Conservation (phyloP, 1,140 invertebrate species). For the Rhagoletis pomonella region DNA sequence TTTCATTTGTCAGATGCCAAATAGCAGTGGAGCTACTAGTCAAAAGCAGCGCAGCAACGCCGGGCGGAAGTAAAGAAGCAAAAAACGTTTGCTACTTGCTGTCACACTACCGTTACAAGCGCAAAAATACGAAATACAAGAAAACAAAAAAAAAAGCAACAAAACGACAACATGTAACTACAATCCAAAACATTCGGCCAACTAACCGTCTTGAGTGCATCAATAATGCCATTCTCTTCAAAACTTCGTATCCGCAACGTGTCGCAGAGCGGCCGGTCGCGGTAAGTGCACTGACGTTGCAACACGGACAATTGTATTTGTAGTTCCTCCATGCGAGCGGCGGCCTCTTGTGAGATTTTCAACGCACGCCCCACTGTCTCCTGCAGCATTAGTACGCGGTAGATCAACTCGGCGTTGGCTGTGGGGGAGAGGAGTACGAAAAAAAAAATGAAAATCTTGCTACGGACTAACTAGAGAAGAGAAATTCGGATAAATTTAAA, state of each 20-base stretch:
- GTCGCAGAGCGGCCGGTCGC: slow-evolving; percentile 79
- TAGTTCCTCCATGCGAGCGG: slow-evolving; percentile 77
- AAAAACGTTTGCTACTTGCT: background rate
- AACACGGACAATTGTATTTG: slow-evolving; percentile 77
- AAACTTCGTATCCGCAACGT: slow-evolving; percentile 78
- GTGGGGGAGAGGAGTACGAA: slow-evolving; percentile 56
- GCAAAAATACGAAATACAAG: background rate
- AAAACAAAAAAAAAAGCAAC: background rate
- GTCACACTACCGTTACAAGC: slow-evolving; percentile 6
- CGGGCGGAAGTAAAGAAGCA: background rate
- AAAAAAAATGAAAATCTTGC: slow-evolving; percentile 23
- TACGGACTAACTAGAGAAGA: too few relatives aligned
- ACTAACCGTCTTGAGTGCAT: slow-evolving; percentile 72
- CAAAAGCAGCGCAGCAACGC: background rate
- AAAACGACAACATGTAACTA: slow-evolving; percentile 1
- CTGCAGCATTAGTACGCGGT: slow-evolving; percentile 75
- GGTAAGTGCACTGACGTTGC: slow-evolving; percentile 76
- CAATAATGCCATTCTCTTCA: slow-evolving; percentile 74
- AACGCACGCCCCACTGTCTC: slow-evolving; percentile 75
- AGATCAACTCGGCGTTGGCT: slow-evolving; percentile 76
- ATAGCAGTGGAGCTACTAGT: background rate
- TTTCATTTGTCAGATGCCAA: slow-evolving; percentile 39
- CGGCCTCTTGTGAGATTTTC: slow-evolving; percentile 76
- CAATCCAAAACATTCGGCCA: background rate
- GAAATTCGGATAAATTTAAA: background rate